Conservation (phyloP, 2,888 invertebrate genomes). For the Chrysotoxum bicinctum region DNA sequence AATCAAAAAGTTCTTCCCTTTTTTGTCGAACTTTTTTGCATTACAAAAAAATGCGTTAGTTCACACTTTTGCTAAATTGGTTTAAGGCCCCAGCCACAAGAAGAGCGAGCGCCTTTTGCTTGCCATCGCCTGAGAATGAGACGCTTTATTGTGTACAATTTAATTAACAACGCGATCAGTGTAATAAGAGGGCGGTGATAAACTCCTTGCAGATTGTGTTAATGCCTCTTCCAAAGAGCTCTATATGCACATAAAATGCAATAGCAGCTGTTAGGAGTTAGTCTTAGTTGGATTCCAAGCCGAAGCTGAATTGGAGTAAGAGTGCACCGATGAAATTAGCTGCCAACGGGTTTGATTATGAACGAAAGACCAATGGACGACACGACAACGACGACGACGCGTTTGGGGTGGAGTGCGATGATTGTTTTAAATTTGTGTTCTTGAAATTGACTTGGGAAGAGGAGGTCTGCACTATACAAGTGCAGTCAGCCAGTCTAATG, state of each 20-base stretch:
- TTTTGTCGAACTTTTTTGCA: not conserved
- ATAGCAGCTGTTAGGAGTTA: slow-evolving; percentile 41
- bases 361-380: slow-evolving; percentile 10
- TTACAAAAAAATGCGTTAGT: slow-evolving; percentile 42
- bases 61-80: slow-evolving; percentile 59
- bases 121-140: slow-evolving; percentile 44
- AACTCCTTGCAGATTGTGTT: slow-evolving; percentile 56
- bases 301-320: not conserved
- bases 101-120: not conserved
- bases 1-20: slow-evolving; percentile 7
- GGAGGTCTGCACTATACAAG: not conserved
- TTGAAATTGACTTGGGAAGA: slow-evolving; percentile 31
- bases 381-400: slow-evolving; percentile 1
- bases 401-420: slow-evolving; percentile 67
- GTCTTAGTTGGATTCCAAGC: not conserved
- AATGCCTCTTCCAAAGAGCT: slow-evolving; percentile 27
- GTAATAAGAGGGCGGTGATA: slow-evolving; percentile 64
- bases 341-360: slow-evolving; percentile 61
- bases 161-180: slow-evolving; percentile 68
- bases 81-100: not conserved
- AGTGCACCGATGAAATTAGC: slow-evolving; percentile 59
- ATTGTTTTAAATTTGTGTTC: slow-evolving; percentile 65
- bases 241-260: not conserved
- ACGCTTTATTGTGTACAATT: slow-evolving; percentile 67
- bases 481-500: slow-evolving; percentile 9